These are phyloP conservation scores for Heliconius congener DNA, from an alignment of 1,140 invertebrate genomes.

Conservation along the genomic window DNA sequence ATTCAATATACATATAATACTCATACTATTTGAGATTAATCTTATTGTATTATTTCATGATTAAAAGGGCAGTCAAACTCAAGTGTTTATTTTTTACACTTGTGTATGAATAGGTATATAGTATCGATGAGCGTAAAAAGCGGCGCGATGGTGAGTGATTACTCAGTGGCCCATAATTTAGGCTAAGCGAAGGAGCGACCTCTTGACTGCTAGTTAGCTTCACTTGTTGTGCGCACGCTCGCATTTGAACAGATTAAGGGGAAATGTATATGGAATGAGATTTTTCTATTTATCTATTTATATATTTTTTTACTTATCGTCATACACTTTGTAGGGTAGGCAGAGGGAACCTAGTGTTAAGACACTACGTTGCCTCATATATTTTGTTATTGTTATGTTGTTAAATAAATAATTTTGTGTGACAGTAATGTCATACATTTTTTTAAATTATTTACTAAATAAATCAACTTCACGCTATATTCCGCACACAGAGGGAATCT, in stretches of 20 bases:
- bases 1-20: background rate
- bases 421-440: no score
- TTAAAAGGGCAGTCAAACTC: slow-evolving; percentile 39
- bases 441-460: no score
- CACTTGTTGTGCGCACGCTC: slow-evolving; percentile 75
- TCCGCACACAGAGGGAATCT: no score
- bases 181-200: slow-evolving; percentile 56
- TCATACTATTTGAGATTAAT: background rate
- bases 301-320: background rate
- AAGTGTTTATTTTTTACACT: slow-evolving; percentile 6
- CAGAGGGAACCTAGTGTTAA: no score
- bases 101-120: background rate
- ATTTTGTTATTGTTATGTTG: no score
- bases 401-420: no score
- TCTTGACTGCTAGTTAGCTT: slow-evolving; percentile 69
- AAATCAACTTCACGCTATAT: no score
- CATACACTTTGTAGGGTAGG: no score
- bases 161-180: slow-evolving; percentile 72
- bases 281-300: slow-evolving; percentile 31
- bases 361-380: no score
- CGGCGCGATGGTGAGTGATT: slow-evolving; percentile 67
- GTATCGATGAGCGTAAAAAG: slow-evolving; percentile 45
- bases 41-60: background rate
- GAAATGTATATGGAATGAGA: slow-evolving; percentile 46
- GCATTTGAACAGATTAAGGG: slow-evolving; percentile 51